These are phyloP conservation scores for Nasonia vitripennis DNA, from an alignment of 1,140 invertebrate species.

Conservation along the genomic window DNA sequence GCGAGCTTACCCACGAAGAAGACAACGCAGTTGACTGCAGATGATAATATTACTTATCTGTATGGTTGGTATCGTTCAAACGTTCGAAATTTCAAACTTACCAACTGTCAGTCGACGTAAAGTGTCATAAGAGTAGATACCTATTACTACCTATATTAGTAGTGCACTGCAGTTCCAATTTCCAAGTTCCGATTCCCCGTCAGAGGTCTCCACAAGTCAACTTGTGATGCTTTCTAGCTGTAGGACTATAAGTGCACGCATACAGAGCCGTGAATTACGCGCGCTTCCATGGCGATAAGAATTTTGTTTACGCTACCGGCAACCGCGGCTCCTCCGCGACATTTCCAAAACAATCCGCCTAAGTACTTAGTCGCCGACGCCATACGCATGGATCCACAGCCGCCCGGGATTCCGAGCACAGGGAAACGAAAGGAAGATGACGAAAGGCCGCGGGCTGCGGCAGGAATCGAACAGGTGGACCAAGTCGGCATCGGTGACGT, in stretches of 20 bases:
- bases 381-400: too few relatives aligned
- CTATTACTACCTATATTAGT: too few relatives aligned
- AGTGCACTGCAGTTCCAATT: too few relatives aligned
- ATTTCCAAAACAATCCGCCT: not conserved
- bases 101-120: not conserved
- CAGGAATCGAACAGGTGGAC: constrained; percentile 8
- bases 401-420: too few relatives aligned
- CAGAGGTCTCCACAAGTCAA: not conserved
- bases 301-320: constrained; percentile 29
- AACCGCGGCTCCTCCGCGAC: not conserved
- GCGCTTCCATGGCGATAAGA: constrained; percentile 43
- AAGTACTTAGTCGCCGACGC: not conserved
- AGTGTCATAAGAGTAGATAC: too few relatives aligned
- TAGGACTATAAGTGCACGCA: too few relatives aligned
- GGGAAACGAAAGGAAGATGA: not conserved
- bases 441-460: not conserved
- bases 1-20: too few relatives aligned
- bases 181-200: not conserved
- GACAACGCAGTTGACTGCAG: too few relatives aligned
- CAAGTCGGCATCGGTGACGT: not conserved
- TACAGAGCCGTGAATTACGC: not conserved
- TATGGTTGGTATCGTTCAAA: too few relatives aligned
- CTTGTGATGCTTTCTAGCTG: too few relatives aligned
- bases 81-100: not conserved
- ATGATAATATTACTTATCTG: too few relatives aligned